These are phyloP conservation scores for Brassicogethes aeneus DNA, from an alignment of 2,888 invertebrate species.

Conservation along the genomic window DNA sequence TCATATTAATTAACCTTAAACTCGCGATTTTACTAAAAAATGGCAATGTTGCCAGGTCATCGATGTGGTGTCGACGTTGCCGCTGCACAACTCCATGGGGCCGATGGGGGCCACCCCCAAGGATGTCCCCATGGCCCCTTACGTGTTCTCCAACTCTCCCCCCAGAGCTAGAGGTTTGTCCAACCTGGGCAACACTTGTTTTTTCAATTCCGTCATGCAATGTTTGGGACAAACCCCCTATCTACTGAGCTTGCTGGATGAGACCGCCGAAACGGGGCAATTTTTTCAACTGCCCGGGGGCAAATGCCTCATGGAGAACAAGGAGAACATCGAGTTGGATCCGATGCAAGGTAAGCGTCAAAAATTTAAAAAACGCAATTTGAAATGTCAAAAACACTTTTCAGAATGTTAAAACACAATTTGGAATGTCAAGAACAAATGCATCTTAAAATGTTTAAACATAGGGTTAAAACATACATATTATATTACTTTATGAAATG, in stretches of 20 bases:
- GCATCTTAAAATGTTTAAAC: too few relatives aligned
- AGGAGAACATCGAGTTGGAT: slow-evolving; percentile 20
- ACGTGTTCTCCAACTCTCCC: too few relatives aligned
- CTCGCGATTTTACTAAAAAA: too few relatives aligned
- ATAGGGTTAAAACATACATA: too few relatives aligned
- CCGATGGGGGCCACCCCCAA: too few relatives aligned
- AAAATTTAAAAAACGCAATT: neutral
- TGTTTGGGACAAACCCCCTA: slow-evolving; percentile 82
- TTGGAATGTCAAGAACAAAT: neutral
- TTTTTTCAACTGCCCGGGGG: slow-evolving; percentile 66
- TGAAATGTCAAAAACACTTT: neutral
- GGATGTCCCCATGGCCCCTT: too few relatives aligned
- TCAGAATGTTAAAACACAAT: too few relatives aligned
- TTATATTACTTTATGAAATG: too few relatives aligned
- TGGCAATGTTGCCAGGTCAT: too few relatives aligned
- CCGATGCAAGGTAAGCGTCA: slow-evolving; percentile 29
- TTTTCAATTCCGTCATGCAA: slow-evolving; percentile 95
- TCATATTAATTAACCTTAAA: too few relatives aligned
- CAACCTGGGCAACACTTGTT: slow-evolving; percentile 95
- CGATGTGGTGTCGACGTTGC: too few relatives aligned
- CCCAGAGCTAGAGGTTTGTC: slow-evolving; percentile 68
- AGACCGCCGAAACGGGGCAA: slow-evolving; percentile 59
- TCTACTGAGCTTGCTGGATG: slow-evolving; percentile 56
- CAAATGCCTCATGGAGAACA: slow-evolving; percentile 45
- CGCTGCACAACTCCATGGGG: too few relatives aligned